phyloP scores from a whole-genome alignment of 2,113 vertebrate species.

The zebrafish (Danio rerio) region DNA sequence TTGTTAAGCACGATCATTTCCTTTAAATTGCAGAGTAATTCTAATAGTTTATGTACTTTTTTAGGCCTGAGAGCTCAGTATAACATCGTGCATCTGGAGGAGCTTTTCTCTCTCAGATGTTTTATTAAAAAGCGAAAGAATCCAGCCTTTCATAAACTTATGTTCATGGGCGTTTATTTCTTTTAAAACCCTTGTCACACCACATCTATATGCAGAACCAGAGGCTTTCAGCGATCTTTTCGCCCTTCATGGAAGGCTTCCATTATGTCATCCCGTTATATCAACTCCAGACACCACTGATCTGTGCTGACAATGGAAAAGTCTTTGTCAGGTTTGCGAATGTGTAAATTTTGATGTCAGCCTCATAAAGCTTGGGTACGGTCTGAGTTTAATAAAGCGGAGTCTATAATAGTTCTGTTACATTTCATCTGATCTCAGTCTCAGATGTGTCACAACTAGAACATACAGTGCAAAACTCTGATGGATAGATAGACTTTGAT shows the following conservation, averaged over 20 bases:
- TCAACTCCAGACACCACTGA: slow-evolving; percentile 37
- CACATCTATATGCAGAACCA: slow-evolving; percentile 30
- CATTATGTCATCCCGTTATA: slow-evolving; percentile 42
- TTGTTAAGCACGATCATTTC: not conserved
- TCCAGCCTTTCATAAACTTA: slow-evolving; percentile 42
- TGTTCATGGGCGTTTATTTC: slow-evolving; percentile 45
- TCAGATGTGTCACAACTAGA: not conserved
- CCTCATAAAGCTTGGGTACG: slow-evolving; percentile 47
- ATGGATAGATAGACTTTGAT: slow-evolving; percentile 8
- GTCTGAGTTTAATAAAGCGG: slow-evolving; percentile 59
- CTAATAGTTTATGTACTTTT: slow-evolving; percentile 19
- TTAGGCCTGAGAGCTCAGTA: slow-evolving; percentile 13
- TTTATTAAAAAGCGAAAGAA: slow-evolving; percentile 33
- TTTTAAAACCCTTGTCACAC: slow-evolving; percentile 40
- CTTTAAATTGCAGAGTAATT: not conserved
- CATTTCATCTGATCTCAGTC: slow-evolving; percentile 17
- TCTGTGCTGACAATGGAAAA: slow-evolving; percentile 52
- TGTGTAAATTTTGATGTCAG: slow-evolving; percentile 63
- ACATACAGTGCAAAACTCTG: not conserved
- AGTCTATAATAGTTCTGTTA: not conserved
- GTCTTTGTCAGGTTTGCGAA: slow-evolving; percentile 39
- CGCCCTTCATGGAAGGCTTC: slow-evolving; percentile 36
- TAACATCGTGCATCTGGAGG: slow-evolving; percentile 22
- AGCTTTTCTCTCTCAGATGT: slow-evolving; percentile 23
- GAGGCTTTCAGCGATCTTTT: slow-evolving; percentile 31